These are phyloP conservation scores for Notiomystis cincta DNA, from an alignment of 2,113 vertebrate species.

Conservation along the genomic window DNA sequence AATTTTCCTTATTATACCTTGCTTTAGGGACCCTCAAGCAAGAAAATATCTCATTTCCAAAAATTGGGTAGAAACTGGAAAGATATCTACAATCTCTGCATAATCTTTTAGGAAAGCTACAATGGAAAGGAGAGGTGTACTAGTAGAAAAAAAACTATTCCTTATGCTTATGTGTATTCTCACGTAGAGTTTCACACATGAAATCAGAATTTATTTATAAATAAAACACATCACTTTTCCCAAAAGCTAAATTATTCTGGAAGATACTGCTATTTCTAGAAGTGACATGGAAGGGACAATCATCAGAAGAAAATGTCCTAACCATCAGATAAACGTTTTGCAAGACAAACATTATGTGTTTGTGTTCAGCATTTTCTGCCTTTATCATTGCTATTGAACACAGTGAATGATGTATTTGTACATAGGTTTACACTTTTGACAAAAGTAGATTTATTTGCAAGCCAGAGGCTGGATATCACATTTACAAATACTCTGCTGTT, in stretches of 20 bases:
- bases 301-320: background rate
- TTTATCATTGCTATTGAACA: background rate
- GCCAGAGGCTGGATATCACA: background rate
- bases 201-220: background rate
- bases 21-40: background rate
- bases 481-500: background rate
- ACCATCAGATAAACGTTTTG: background rate
- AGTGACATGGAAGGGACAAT: background rate
- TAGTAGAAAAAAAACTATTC: background rate
- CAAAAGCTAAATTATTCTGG: background rate
- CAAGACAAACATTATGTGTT: background rate
- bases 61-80: background rate
- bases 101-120: background rate
- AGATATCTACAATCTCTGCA: background rate
- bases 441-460: background rate
- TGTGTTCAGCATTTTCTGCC: background rate
- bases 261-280: background rate
- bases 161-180: background rate
- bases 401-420: background rate
- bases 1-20: background rate
- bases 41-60: background rate
- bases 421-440: background rate
- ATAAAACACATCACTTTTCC: background rate
- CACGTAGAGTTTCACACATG: background rate
- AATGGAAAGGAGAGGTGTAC: background rate